Evolutionary conservation across 2,888 invertebrate genomes (phyloP), one percentile per base, ranked within the genome.

Genomic region (Tetheella fluctuosa): DNA sequence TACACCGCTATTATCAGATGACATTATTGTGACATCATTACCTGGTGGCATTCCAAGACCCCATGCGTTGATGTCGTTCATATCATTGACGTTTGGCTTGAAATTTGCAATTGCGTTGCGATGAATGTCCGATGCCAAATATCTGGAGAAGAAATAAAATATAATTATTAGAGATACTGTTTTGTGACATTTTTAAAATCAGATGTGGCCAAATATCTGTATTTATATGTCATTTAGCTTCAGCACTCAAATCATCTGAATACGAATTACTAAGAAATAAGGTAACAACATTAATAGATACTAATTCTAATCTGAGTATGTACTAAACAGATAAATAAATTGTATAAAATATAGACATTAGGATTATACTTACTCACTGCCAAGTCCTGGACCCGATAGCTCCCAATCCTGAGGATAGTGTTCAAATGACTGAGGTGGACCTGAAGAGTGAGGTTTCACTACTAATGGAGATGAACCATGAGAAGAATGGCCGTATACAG

Each of bases 31-130:
- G 15, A 10, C 13, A 17, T 48, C 2, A 57, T 75, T 80, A 90
- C 91, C 93, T 80, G 92, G 89, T 59, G 94, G 88, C 48, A 94
- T 83, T 12, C 93, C 94, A 59, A 95, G 89, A 54, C 95, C 95
- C 95, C 95, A 95, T 37, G 94, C 80, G 69, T 94, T 94, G 70
- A 95, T 93, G 67, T 95, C 95, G 66, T 94, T 94, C 30, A 90
- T 93, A 67, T 95, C 95, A 59, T 94, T 94, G 54, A 84, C 67
- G 42, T 90, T 78, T 1, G 93, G 91, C 69, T 91, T 94, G 83
- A 95, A 94, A 76, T 84, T 91, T 20, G 94, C 85, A 70, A 94
- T 94, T 62, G 94, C 94, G 74, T 93, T 94, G 63, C 95, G 94
- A 75, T 94, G 94, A 63, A 95, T 94, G 71, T 94, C 94, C 0